Evolutionary conservation across 2,888 invertebrate species (phyloP), one percentile per base, ranked within the genome.

Genomic region (Drosophila subquinaria): DNA sequence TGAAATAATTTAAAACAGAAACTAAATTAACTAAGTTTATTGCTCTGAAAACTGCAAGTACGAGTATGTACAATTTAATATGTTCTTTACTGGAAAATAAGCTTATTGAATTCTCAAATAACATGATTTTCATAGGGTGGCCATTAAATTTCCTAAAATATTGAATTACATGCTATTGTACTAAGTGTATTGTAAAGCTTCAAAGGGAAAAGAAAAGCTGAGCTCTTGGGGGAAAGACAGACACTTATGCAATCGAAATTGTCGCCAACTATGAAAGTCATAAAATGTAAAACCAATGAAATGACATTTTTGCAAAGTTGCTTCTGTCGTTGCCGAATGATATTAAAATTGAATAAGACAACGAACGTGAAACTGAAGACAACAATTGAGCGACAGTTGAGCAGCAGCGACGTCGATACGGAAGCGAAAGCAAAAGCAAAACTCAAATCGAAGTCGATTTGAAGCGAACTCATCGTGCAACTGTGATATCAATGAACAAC

Each of bases 371-470:
- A 71, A 72, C 72, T 61, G 55, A 76, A 76, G 76, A 76, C 73
- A 76, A 65, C 76, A 73, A 66, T 73, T 76, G 76, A 76, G 48
- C 43, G 71, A 71, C 75, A 74, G 65, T 52, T 43, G 69, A 45
- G 57, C 57, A 45, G 50, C 57, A 23, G 57, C 15, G 15, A n/a
- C n/a, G n/a, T 15, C 51, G n/a, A 59, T 13, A 52, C 33, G 48
- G 67, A 74, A 68, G 68, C 77, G 77, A 74, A 78, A 77, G 74
- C 77, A 67, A 76, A 77, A 77, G 73, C 69, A 61, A 68, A 63
- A 68, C 38, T 65, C 33, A 61, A 61, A 33, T 61, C 38, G 40
- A 60, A 63, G 35, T 17, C 48, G 38, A 43, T 42, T 23, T 20
- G 43, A 63, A 40, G 11, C 48, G 38, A 56, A 45, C 56, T 43